phyloP scores from a whole-genome alignment of 1,140 invertebrate species.

The Hylaeus anthracinus region DNA sequence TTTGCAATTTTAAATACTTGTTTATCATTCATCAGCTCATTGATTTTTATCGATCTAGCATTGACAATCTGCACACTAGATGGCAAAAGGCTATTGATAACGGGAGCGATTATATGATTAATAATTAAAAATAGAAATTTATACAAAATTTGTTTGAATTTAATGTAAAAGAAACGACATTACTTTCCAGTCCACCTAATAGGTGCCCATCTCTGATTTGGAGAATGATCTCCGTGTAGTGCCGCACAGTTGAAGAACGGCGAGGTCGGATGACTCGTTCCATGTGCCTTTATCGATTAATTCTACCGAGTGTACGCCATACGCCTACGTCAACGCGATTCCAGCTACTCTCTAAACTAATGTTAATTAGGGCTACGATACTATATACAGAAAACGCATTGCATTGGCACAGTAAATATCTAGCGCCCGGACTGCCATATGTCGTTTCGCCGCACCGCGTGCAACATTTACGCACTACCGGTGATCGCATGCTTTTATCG shows the following conservation, averaged over 20 bases:
- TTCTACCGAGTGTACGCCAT: constrained; percentile 26
- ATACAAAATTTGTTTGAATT: no score
- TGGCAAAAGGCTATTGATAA: no score
- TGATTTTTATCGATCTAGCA: no score
- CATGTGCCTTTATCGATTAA: constrained; percentile 44
- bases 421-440: constrained; percentile 62
- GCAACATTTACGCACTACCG: background rate
- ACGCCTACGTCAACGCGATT: constrained; percentile 47
- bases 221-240: background rate
- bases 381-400: constrained; percentile 71
- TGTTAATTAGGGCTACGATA: constrained; percentile 61
- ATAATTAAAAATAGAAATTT: no score
- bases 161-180: no score
- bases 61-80: no score
- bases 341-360: constrained; percentile 53
- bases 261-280: constrained; percentile 26
- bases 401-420: constrained; percentile 69
- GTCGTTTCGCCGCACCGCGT: constrained; percentile 10
- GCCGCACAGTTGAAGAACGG: constrained; percentile 20
- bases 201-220: no score
- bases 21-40: no score
- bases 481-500: background rate
- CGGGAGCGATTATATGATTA: no score
- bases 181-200: no score
- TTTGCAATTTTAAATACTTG: no score